Evolutionary conservation across 2,888 invertebrate genomes (phyloP), one percentile per base, ranked within the genome.

Genomic region (Hesperia comma): DNA sequence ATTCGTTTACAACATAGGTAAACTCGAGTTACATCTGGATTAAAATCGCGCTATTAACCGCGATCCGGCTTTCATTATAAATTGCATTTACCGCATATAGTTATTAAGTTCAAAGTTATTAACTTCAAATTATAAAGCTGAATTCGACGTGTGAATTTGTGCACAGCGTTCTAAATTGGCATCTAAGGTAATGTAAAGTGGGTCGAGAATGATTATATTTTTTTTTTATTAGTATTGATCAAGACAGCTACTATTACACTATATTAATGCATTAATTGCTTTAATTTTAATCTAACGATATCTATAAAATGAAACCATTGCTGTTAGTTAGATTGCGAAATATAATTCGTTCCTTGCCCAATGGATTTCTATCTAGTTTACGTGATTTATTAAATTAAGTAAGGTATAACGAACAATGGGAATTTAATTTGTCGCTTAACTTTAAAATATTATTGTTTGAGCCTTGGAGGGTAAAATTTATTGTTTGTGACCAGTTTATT

Each of bases 41-140:
- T 61, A 51, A 19, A 51, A 61, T 61, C 40, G 37, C 61, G 7
- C 19, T 7, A 53, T 53, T 51, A 51, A 61, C 51, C 49, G 19
- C 51, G 49, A 61, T 61, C 33, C 40, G 51, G 10, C 19, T 32
- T 51, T n/a, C 37, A 32, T 53, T 53, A 19, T 61, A 51, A 61
- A 51, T 51, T 54, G 33, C 15, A 54, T 54, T 54, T 21, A 51
- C 10, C 37, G 33, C 14, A 19, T 37, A 8, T 40, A 53, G n/a
- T 21, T 19, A 19, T 61, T 51, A 40, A 15, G 43, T 61, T 37
- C 49, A 49, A 49, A 46, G 32, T 49, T 37, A 60, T 17, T 49
- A 46, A 58, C 21, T 43, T 10, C 10, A 21, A 43, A 26, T 43
- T 51, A 26, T 51, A 26, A 26, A 14, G 51, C 21, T 51, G 21